Conservation (phyloP, 2,113 vertebrate species). For the Diphyllodes magnificus region DNA sequence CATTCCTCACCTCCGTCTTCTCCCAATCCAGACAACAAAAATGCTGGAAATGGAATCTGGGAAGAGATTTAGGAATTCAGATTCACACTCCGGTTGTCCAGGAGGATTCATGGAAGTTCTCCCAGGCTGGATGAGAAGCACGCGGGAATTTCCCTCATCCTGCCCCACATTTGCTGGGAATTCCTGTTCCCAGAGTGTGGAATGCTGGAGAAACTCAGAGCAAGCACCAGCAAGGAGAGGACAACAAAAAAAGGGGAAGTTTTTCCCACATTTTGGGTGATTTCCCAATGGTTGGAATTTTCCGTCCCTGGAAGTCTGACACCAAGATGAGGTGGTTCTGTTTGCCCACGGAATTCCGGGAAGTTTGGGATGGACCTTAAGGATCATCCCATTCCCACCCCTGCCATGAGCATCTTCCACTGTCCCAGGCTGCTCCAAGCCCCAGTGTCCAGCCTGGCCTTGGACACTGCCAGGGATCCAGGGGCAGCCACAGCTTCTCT, state of each 20-base stretch:
- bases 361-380: not conserved
- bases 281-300: not conserved
- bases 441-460: not conserved
- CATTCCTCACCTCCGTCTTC: not conserved
- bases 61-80: not conserved
- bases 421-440: rapidly evolving
- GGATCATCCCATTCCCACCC: not conserved
- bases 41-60: not conserved
- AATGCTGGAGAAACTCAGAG: not conserved
- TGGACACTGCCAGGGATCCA: not conserved
- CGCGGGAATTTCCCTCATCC: not conserved
- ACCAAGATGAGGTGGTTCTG: not conserved
- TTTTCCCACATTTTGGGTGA: not conserved
- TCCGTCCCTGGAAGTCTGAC: not conserved
- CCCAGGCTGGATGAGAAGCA: not conserved
- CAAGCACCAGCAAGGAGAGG: not conserved
- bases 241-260: not conserved
- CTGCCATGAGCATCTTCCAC: not conserved
- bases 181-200: not conserved
- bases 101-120: not conserved
- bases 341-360: not conserved
- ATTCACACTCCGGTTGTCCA: not conserved
- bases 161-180: not conserved
- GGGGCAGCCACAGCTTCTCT: not conserved
- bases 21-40: not conserved